phyloP scores from a whole-genome alignment of 2,113 vertebrate species.

The Rhinolophus sinicus region DNA sequence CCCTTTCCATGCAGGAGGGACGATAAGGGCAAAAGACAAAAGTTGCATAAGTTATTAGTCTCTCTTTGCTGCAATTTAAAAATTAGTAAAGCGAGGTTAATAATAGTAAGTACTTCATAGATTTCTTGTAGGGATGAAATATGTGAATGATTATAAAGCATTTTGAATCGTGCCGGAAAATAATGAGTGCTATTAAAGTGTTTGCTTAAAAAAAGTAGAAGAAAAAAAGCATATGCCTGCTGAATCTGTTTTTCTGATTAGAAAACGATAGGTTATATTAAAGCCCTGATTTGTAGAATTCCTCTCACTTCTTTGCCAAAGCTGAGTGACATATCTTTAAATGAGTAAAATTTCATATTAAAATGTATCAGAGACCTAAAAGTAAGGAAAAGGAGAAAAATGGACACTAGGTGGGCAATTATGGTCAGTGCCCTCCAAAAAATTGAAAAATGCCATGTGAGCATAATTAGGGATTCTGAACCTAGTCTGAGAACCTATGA shows the following conservation, averaged over 20 bases:
- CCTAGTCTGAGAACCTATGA: background rate
- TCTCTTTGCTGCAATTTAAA: background rate
- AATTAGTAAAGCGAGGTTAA: background rate
- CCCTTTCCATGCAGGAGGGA: accelerated
- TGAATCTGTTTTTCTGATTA: background rate
- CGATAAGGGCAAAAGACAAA: background rate
- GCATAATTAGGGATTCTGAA: background rate
- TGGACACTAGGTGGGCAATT: background rate
- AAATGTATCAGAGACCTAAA: background rate
- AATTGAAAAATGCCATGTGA: background rate
- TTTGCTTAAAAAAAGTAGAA: background rate
- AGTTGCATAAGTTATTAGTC: background rate
- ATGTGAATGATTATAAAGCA: background rate
- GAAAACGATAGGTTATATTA: background rate
- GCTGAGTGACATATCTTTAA: background rate
- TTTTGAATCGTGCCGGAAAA: background rate
- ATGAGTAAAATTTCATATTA: background rate
- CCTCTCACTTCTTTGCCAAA: background rate
- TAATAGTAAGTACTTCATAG: too few species aligned
- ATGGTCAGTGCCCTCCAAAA: background rate
- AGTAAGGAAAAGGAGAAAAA: background rate
- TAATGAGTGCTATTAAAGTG: background rate
- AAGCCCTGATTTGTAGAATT: background rate
- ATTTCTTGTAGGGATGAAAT: background rate
- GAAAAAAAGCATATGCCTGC: background rate